Evolutionary conservation across 1,140 invertebrate genomes (phyloP), one percentile per base, ranked within the genome.

Genomic region (Dolichoris vasculosae): DNA sequence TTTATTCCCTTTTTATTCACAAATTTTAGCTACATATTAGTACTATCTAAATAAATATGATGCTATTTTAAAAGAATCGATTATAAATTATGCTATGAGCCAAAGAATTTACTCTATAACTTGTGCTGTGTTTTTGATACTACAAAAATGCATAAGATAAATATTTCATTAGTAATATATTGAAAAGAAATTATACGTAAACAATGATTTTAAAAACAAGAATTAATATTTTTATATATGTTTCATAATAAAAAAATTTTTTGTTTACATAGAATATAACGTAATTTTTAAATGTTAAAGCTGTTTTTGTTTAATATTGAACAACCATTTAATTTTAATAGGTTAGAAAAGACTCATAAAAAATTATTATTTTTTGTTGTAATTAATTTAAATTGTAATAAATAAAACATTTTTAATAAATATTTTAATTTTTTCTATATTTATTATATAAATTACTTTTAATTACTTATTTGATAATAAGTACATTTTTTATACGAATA

Each of bases 21-120:
- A 15, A 48, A 35, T 0, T 64, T 64, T 84, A 84, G 71, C 30
- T 11, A 84, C 20, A 32, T 43, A 23, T 13, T 63, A 40, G n/a
- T 51, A 32, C 2, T 43, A 32, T 46, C 48, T 46, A 59, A 78
- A 78, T 40, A 46, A 43, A 76, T 13, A 67, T 35, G n/a, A 63
- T 75, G 23, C 23, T 81, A 46, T 82, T 75, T 85, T 73, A 8
- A 78, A 59, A 6, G 63, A 51, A 51, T 84, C 20, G 30, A 79
- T 84, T 78, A 40, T 32, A 79, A 84, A 80, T 80, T 78, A 85
- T n/a, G 76, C 77, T 85, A 85, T 63, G 35, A 85, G 79, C 84
- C 84, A 85, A 85, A 85, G 84, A 85, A 51, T 85, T 76, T 67
- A 81, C 32, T 32, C 32, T 76, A 46, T 76, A 67, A 51, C 20